Conservation (phyloP, 2,888 invertebrate genomes). For the Drosophila diplacantha region DNA sequence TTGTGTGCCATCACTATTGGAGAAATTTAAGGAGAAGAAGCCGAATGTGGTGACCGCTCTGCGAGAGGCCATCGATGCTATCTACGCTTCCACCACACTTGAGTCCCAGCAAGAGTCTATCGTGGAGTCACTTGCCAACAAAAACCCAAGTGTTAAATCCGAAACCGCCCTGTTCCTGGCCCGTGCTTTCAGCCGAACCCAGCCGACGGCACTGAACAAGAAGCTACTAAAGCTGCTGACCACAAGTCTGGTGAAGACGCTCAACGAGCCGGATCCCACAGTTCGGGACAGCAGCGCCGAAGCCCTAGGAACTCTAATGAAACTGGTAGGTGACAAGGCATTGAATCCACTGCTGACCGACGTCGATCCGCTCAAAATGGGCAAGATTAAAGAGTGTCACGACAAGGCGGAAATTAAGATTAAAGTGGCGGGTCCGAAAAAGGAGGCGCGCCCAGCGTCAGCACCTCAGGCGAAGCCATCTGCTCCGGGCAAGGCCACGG, state of each 20-base stretch:
- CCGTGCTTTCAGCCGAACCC: conserved; percentile 88
- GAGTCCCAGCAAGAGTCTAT: conserved; percentile 92
- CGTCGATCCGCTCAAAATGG: conserved; percentile 92
- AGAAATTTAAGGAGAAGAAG: conserved; percentile 99
- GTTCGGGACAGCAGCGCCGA: conserved; percentile 96
- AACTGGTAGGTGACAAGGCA: conserved; percentile 94
- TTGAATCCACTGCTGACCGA: conserved; percentile 91
- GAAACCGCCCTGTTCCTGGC: conserved; percentile 91
- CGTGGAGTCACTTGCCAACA: conserved; percentile 90
- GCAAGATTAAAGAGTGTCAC: conserved; percentile 94
- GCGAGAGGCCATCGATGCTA: conserved; percentile 93
- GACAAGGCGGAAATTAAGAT: conserved; percentile 94
- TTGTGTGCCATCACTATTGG: conserved; percentile 87
- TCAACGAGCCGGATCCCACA: conserved; percentile 84
- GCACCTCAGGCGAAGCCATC: conserved; percentile 74
- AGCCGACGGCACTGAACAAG: conserved; percentile 89
- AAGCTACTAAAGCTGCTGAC: conserved; percentile 92
- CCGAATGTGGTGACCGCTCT: conserved; percentile 90
- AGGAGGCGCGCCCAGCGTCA: conserved; percentile 77
- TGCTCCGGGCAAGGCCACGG: conserved; percentile 72
- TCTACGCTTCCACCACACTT: conserved; percentile 88
- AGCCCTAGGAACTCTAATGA: conserved; percentile 95
- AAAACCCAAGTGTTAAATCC: conserved; percentile 93
- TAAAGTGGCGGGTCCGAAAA: conserved; percentile 83
- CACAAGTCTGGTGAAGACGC: conserved; percentile 85